These are phyloP conservation scores for Enoplosus armatus DNA, from an alignment of 2,797 vertebrate species.

Conservation along the genomic window DNA sequence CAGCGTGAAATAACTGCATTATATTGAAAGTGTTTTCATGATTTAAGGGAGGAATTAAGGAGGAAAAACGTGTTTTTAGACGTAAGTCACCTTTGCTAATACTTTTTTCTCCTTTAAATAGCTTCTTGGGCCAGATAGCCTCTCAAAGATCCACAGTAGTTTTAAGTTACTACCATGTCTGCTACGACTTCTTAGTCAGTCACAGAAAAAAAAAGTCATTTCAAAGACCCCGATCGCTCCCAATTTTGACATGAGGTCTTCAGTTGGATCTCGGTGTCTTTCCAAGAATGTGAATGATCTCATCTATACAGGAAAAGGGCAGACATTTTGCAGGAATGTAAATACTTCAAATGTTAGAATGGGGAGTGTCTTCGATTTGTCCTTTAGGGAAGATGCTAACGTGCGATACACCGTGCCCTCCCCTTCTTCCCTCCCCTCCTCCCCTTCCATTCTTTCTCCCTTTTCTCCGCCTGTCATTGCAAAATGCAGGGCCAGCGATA, in stretches of 20 bases:
- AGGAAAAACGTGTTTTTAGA: not conserved
- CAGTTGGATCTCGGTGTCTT: conserved; percentile 59
- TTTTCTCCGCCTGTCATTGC: conserved; percentile 62
- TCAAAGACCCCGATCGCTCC: conserved; percentile 21
- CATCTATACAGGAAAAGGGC: conserved; percentile 80
- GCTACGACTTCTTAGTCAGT: not conserved
- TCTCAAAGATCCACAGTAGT: not conserved
- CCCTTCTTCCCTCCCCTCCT: conserved; percentile 7
- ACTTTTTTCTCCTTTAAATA: not conserved
- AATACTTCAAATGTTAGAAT: conserved; percentile 84
- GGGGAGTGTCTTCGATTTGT: conserved; percentile 81
- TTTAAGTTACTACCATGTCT: not conserved
- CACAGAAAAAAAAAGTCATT: conserved; percentile 12
- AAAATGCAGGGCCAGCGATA: conserved; percentile 67
- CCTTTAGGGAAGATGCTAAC: conserved; percentile 82
- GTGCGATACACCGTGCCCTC: conserved; percentile 73
- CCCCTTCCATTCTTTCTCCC: conserved; percentile 55
- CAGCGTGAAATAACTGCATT: not conserved
- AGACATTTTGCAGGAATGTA: conserved; percentile 82
- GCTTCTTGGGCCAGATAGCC: not conserved
- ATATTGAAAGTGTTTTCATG: too few species aligned
- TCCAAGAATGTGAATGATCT: conserved; percentile 64
- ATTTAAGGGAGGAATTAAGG: too few species aligned
- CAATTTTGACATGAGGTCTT: conserved; percentile 49
- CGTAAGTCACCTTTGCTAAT: not conserved